These are phyloP conservation scores for Epinephelus awoara DNA, from an alignment of 2,797 vertebrate genomes.

Conservation along the genomic window DNA sequence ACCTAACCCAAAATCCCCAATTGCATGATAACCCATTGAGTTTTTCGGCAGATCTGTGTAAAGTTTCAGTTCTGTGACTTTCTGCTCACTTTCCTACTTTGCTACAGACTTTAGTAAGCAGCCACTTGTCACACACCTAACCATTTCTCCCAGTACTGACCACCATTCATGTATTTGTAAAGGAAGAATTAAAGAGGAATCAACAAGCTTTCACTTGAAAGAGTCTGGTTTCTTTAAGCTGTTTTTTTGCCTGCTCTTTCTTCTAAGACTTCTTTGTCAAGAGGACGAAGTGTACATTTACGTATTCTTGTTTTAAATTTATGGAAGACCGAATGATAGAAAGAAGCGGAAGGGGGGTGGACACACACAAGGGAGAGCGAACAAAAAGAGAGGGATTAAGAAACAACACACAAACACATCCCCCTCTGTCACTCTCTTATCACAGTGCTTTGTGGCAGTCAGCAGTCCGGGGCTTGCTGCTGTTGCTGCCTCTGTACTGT, in stretches of 20 bases:
- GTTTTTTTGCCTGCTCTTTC: conserved; percentile 9
- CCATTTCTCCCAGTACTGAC: not conserved
- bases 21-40: not conserved
- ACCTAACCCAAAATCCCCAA: not conserved
- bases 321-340: conserved; percentile 11
- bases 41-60: not conserved
- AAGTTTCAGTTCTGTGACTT: conserved; percentile 10
- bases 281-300: not conserved
- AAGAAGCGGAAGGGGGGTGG: not conserved
- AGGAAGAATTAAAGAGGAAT: not conserved
- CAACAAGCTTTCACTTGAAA: conserved; percentile 3
- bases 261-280: conserved; percentile 17
- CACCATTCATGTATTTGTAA: not conserved
- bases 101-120: not conserved
- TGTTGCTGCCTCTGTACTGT: conserved; percentile 71
- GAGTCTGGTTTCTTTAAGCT: conserved; percentile 3
- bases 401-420: conserved; percentile 65
- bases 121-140: not conserved
- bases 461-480: conserved; percentile 54
- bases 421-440: conserved; percentile 69
- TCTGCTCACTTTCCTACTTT: not conserved
- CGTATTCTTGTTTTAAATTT: conserved; percentile 2
- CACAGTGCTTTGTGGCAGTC: conserved; percentile 62
- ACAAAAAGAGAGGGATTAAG: conserved; percentile 56
- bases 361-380: conserved; percentile 34